Base-by-base conservation (phyloP, 2,888 invertebrate species). In the Loripinus fragilis region DNA sequence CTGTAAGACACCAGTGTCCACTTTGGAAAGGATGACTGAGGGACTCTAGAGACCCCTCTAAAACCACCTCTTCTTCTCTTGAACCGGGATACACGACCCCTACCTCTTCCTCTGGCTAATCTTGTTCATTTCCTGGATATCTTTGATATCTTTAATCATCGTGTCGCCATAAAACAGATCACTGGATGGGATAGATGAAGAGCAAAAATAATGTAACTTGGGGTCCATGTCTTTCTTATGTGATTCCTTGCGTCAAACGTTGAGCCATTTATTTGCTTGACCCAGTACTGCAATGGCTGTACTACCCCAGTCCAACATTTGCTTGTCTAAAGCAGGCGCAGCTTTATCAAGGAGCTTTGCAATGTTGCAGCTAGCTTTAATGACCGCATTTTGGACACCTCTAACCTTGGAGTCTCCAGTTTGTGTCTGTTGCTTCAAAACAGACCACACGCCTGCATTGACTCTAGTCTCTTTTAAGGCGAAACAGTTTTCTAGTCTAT, bases 71-170 rank as follows among this genome's bases (percentile, higher is more conserved):
- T n/a, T 25, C 52, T 25, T 10, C 52, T 8, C 52, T 7, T n/a
- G 25, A 20, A 25, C 25, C 20, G 10, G 23, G 10, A 23, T 8
- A 12, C 20, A 52, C 23, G 52, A 15, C 52, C 52, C 12, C 52
- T 52, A 25, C 52, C 52, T 20, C 52, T 12, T 10, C 65, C 65
- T 28, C 65, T 65, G 35, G 65, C 65, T 41, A 7, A 65, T 35
- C 33, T 41, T 35, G 25, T 65, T 65, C 12, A 65, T 65, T 20
- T 65, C 65, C n/a, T 65, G 65, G 25, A 65, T 65, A 10, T 65
- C 65, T 38, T 41, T 35, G 2, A 65, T 41, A n/a, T 65, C 41
- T 33, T 65, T 65, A 17, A 38, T 65, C 35, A 65, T 41, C 7
- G 35, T 20, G 65, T 65, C 65, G 3, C 65, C 65, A 33, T 65